These are phyloP conservation scores for Sus cebifrons DNA, from an alignment of 2,797 vertebrate species.

Conservation along the genomic window DNA sequence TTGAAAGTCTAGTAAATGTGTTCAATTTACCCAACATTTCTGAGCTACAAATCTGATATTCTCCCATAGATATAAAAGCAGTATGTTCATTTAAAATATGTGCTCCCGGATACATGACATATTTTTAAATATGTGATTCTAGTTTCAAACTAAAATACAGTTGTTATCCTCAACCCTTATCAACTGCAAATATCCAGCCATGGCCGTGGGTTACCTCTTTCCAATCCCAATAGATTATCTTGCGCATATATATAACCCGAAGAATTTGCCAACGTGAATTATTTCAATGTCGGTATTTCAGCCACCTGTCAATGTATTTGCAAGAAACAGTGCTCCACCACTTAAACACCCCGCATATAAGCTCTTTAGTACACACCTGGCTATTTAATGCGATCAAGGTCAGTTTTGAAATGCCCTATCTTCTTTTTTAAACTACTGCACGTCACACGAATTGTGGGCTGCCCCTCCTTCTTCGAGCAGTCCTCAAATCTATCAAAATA, in stretches of 20 bases:
- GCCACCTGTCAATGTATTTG: not conserved
- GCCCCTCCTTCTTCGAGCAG: not conserved
- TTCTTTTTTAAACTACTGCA: not conserved
- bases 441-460: not conserved
- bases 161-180: not conserved
- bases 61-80: not conserved
- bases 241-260: not conserved
- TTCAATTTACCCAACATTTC: not conserved
- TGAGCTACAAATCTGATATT: not conserved
- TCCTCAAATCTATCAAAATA: not conserved
- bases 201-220: not conserved
- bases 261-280: not conserved
- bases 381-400: not conserved
- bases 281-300: not conserved
- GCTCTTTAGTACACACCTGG: not conserved
- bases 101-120: not conserved
- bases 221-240: not conserved
- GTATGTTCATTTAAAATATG: not conserved
- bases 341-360: not conserved
- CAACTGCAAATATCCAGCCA: not conserved
- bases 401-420: not conserved
- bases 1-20: not conserved
- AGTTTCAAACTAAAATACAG: slow-evolving; percentile 12
- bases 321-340: not conserved
- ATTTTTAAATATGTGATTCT: not conserved